Base-by-base conservation (phyloP, 1,140 invertebrate species). In the Delia radicum region DNA sequence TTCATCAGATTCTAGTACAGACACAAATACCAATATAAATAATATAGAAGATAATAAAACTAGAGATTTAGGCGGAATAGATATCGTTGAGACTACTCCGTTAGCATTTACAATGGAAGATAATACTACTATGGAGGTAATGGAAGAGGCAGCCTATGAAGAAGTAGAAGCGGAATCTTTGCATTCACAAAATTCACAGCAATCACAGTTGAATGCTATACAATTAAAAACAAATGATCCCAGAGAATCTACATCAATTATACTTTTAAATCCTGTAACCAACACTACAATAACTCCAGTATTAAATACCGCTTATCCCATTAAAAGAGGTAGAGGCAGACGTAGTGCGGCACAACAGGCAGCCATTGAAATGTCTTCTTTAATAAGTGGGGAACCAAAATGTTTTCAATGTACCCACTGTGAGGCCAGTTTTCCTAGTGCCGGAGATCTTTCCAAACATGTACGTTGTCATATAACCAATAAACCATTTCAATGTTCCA, bases 371-470 rank as follows among this genome's bases (percentile, higher is more conserved):
- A 75, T 76, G 74, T 27, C 77, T 73, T 28, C 79, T 63, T 2
- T 78, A 48, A 12, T 69, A 63, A 5, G 74, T 74, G 15, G 77
- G 65, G 80, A 77, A 0, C 80, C 81, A 24, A 82, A 84, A 65
- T 83, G 83, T 74, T 81, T 86, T 75, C 90, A 90, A 74, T 91
- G 90, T 84, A 88, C 89, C 46, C 88, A 90, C 12, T 91, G 90
- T 75, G 88, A 89, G 74, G 90, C 89, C 29, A 89, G 88, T n/a
- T 91, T 92, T 79, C 89, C 87, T 42, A 89, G 90, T 76, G 89
- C 88, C 0, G 89, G 89, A 69, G 90, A 89, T 78, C 86, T 91
- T 3, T 91, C 89, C 10, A 90, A 90, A 80, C 89, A 90, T 76
- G 81, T 86, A 2, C 84, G 89, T 0, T 82, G 83, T 0, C 89